Evolutionary conservation across 1,140 invertebrate genomes (phyloP), one percentile per base, ranked within the genome.

Genomic region (Drosophila persimilis): DNA sequence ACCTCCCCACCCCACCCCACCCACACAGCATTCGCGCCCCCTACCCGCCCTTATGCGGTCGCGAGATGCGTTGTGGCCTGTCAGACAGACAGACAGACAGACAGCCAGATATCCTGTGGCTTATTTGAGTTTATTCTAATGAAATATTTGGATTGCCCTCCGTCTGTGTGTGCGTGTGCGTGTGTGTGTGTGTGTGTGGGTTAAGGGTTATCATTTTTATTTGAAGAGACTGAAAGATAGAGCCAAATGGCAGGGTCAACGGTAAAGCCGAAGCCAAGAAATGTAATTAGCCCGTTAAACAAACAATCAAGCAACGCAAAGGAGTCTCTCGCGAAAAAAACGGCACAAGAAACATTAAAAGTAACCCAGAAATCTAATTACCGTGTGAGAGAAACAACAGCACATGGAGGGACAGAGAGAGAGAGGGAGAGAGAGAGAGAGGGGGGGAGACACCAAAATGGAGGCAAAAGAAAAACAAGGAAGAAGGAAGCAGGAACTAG

Each of bases 351-450:
- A 81, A 39, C 11, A 39, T 39, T 39, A 5, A 77, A 80, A 79
- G 73, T 88, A 88, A 88, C 83, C 83, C 79, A 88, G 78, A 88
- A 88, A 88, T 88, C 78, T 88, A 88, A 88, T 88, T 88, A 88
- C 83, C 83, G 78, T 77, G 64, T 61, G 64, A 76, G 39, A 39
- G 54, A 76, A 74, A 54, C 71, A 76, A 50, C 48, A 52, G 53
- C 60, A 51, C 11, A 39, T 3, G 4, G 35, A 1, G 3, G 4
- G 35, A 13, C 11, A 39, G 35, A 4, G 35, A 39, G 31, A 8
- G 31, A 2, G 31, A 8, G 11, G 3, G 8, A 31, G 0, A 7
- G 31, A 8, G 31, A 2, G 31, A 8, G 11, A 4, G 8, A 31
- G 0, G 2, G 11, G 53, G 52, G 58, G 35, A 17, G 35, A 20